Conservation (phyloP, 2,113 vertebrate genomes). For the Callipepla californica region DNA sequence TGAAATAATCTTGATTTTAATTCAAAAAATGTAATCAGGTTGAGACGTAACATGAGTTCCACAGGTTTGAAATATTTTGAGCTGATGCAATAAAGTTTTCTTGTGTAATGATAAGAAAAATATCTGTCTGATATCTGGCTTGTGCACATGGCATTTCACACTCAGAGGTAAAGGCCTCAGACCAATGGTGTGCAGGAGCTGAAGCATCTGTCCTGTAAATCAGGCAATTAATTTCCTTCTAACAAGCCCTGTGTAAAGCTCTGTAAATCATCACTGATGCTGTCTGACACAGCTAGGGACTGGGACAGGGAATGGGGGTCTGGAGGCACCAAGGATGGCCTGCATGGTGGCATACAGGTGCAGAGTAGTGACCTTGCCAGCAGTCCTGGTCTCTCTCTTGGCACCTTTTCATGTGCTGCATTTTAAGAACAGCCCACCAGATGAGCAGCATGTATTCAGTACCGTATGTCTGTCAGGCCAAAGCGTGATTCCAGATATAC, state of each 20-base stretch:
- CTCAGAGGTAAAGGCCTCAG: not conserved
- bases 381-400: not conserved
- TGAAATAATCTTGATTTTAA: not conserved
- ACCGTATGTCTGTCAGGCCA: not conserved
- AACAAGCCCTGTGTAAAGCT: not conserved
- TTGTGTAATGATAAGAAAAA: not conserved
- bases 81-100: not conserved
- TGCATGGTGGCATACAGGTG: not conserved
- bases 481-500: not conserved
- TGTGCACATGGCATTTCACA: not conserved
- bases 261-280: not conserved
- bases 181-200: not conserved
- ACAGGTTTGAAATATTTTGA: not conserved
- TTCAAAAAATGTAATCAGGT: not conserved
- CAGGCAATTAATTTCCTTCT: not conserved
- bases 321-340: not conserved
- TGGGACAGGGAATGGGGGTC: not conserved
- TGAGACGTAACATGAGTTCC: not conserved
- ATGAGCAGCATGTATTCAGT: not conserved
- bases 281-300: not conserved
- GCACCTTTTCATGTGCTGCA: rapidly evolving
- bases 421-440: not conserved
- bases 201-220: not conserved
- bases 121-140: not conserved
- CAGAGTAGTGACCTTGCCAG: not conserved